Evolutionary conservation across 2,797 vertebrate species (phyloP), one percentile per base, ranked within the genome.

Genomic region (Tiaroga cobitis): DNA sequence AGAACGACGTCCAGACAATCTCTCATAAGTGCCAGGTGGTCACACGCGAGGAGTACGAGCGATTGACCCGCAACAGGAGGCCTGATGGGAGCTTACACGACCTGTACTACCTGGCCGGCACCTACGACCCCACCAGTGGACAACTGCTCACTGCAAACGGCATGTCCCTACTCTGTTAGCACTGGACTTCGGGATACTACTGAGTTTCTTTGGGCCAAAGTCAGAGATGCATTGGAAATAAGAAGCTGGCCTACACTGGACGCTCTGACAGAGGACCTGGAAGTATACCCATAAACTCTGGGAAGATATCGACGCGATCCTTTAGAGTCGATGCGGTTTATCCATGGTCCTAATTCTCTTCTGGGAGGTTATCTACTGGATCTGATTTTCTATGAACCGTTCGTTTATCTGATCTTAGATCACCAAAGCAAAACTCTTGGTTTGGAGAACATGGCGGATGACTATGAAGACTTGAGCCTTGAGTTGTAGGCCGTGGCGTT

Each of bases 1-100:
- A 99, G 92, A 99, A 99, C 0, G 98, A 99, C 2, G 98, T 99
- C 91, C 98, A 99, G 97, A 99, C 98, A 86, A 98, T 99, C 95
- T 99, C 98, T 87, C 98, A 99, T 93, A 99, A 98, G 94, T 99
- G 98, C 94, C 96, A 97, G 94, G 98, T 99, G 87, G 96, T 99
- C 86, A 97, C 97, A 91, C 93, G 97, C 92, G 97, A 97, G 90
- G 98, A 99, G 24, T 99, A 99, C 0, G 97, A 99, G 93, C 97
- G 96, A 93, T 96, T 99, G 96, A 94, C 96, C 46, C 97, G 93
- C 91, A 97, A 96, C 10, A 97, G 97, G 93, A 99, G 97, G 92
- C 95, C 97, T 85, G 96, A 97, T 94, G 96, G 96, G 87, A 87
- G 85, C 84, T 89, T 91, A 87, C 91, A 91, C 90, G 97, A 99